These are phyloP conservation scores for Polylopha cassiicola DNA, from an alignment of 2,888 invertebrate species.

Conservation along the genomic window DNA sequence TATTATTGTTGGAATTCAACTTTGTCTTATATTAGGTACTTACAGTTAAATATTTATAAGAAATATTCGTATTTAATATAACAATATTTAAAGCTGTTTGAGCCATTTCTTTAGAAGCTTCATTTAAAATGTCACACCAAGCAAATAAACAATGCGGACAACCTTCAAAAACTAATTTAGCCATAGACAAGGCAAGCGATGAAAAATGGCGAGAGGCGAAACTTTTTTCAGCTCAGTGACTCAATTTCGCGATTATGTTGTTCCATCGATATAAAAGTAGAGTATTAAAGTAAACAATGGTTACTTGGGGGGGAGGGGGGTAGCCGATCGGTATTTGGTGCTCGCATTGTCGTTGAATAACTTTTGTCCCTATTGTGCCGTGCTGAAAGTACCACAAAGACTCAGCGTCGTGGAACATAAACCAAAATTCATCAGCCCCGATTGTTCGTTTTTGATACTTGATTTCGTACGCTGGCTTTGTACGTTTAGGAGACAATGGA, in stretches of 20 bases:
- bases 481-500: too few species aligned
- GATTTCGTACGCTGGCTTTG: slow-evolving; percentile 18
- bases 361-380: slow-evolving; percentile 78
- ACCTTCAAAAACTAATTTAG: slow-evolving; percentile 9
- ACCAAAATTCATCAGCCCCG: slow-evolving; percentile 75
- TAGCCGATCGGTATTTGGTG: slow-evolving; percentile 76
- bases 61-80: too few species aligned
- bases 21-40: too few species aligned
- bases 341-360: slow-evolving; percentile 77
- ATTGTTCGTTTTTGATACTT: slow-evolving; percentile 64
- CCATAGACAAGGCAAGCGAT: too few species aligned
- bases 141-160: neutral
- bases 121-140: too few species aligned
- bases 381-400: slow-evolving; percentile 76
- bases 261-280: slow-evolving; percentile 66
- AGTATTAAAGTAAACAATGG: slow-evolving; percentile 75
- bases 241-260: slow-evolving; percentile 55
- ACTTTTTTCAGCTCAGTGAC: slow-evolving; percentile 37
- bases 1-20: too few species aligned
- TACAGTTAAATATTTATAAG: too few species aligned
- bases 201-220: slow-evolving; percentile 3
- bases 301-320: slow-evolving; percentile 54
- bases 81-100: too few species aligned
- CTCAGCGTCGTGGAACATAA: slow-evolving; percentile 69
- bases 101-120: too few species aligned